Evolutionary conservation across 2,888 invertebrate genomes (phyloP), one percentile per base, ranked within the genome.

Genomic region (Pandemis heparana): DNA sequence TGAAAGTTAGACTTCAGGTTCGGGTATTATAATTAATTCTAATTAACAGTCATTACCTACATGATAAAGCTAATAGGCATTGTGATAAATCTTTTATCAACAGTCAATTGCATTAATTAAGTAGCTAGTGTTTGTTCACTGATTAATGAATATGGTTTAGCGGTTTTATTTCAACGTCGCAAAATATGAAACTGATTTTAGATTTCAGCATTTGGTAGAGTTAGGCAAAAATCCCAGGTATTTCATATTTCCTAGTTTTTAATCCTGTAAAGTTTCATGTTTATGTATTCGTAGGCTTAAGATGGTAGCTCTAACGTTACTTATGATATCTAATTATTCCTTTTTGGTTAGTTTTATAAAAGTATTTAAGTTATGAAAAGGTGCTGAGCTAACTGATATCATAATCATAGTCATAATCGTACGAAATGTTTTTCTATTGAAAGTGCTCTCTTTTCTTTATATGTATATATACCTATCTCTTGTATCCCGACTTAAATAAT

Each of bases 21-120:
- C 41, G 0, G 23, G 56, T 23, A 62, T 43, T 62, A 43, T 14
- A 23, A 23, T 12, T 43, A 18, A 62, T 43, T n/a, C 18, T 23
- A 41, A 10, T 62, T 62, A 7, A 43, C 23, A 18, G 4, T 23
- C 12, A 10, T 43, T 46, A 46, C 6, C 23, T 23, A 63, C 14
- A n/a, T 64, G 48, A 64, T 64, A 64, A 64, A n/a, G 9, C n/a
- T 64, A 64, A 64, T 64, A 48, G 48, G 46, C 46, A 64, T 64
- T 32, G 46, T 48, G n/a, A 64, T 64, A n/a, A 38, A 48, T 43
- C 8, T n/a, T 23, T 48, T 64, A 64, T 64, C 64, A 46, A 43
- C 23, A 14, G 32, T 63, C 46, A 23, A 63, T 12, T 14, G 14
- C 6, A 48, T 32, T 43, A 32, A 23, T 48, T 62, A 18, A 41